Base-by-base conservation (phyloP, 2,888 invertebrate genomes). In the Plebejus argus region DNA sequence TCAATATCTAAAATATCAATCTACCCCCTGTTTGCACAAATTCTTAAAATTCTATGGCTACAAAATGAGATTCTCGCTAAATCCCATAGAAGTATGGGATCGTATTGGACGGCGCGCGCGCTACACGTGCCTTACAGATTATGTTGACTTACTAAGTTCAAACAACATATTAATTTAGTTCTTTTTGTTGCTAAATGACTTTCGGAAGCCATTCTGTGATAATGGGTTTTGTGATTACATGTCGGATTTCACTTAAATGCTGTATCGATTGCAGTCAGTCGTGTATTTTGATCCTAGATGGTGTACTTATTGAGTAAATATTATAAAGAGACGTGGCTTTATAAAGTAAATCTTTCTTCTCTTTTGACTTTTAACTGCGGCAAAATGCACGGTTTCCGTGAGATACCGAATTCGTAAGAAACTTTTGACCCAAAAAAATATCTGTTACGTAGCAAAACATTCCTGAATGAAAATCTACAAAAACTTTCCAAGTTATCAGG, bases 121-220 rank as follows among this genome's bases (percentile, higher is more conserved):
- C 35, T 45, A 83, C 94, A 92, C 94, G 94, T 93, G 94, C 78
- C 89, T 56, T 5, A 35, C 81, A 93, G 92, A 94, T 93, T 93
- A 90, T 93, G 90, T 94, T 94, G 93, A 90, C 90, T 90, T 92
- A 90, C 88, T 86, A 90, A 89, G 91, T 90, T 94, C 93, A 93
- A 94, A 94, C 94, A 94, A 92, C 92, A 90, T 93, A 92, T 93
- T 94, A 93, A 94, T 94, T 92, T 92, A 88, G 89, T 85, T 81
- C 85, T 89, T 91, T 91, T 91, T 91, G 90, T 90, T 87, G 84
- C 86, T 84, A 90, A 90, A 91, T 92, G 89, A 90, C 90, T 90
- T 89, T 89, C 86, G 88, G 90, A 89, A 88, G 85, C 86, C 84
- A 85, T 85, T 82, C 81, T 83, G 72, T 77, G 76, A 76, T 78